These are phyloP conservation scores for Epinephelus lanceolatus DNA, from an alignment of 2,113 vertebrate genomes.

Conservation along the genomic window DNA sequence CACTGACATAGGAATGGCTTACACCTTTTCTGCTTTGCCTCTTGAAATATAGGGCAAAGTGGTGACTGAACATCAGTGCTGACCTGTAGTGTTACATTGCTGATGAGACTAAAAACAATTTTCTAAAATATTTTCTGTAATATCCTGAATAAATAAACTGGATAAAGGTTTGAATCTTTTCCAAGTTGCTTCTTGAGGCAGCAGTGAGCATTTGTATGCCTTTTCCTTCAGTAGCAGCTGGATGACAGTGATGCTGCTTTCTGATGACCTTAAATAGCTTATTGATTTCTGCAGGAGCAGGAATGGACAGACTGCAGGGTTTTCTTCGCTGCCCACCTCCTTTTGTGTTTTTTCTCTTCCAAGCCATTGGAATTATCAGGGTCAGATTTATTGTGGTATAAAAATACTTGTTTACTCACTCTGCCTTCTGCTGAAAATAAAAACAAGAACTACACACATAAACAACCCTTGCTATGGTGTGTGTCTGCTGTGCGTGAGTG, in stretches of 20 bases:
- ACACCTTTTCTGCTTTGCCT: neutral
- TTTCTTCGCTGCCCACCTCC: slow-evolving; percentile 40
- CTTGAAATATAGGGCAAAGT: neutral
- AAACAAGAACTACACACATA: slow-evolving; percentile 31
- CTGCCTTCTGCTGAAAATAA: slow-evolving; percentile 52
- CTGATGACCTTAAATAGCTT: slow-evolving; percentile 79
- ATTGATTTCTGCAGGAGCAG: slow-evolving; percentile 78
- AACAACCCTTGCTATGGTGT: slow-evolving; percentile 39
- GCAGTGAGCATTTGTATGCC: slow-evolving; percentile 10
- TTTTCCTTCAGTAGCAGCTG: slow-evolving; percentile 45
- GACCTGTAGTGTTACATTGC: neutral
- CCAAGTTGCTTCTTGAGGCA: neutral
- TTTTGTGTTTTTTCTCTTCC: slow-evolving; percentile 46
- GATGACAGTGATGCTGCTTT: slow-evolving; percentile 62
- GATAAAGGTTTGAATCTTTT: slow-evolving; percentile 17
- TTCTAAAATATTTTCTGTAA: neutral
- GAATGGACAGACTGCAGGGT: slow-evolving; percentile 41
- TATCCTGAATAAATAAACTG: slow-evolving; percentile 17
- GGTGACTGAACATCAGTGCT: neutral
- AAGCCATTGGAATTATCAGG: slow-evolving; percentile 59
- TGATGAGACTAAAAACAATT: neutral
- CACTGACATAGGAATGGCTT: neutral
- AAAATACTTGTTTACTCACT: slow-evolving; percentile 62
- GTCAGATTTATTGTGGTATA: slow-evolving; percentile 62
- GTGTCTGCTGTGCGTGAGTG: slow-evolving; percentile 25